Base-by-base conservation (phyloP, 2,113 vertebrate genomes). In the Leptosomus discolor region DNA sequence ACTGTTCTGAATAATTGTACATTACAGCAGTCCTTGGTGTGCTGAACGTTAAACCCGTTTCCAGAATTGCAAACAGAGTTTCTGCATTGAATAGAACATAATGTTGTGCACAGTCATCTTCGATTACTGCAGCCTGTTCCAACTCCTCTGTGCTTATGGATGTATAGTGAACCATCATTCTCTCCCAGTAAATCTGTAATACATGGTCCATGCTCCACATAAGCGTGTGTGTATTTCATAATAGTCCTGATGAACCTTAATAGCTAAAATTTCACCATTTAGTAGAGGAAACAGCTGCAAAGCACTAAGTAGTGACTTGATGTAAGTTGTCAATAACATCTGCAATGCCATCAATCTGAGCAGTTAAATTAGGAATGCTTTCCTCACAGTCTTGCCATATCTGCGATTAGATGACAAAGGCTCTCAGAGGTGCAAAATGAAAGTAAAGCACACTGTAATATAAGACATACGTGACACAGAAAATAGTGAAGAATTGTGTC, bases 41-140 rank as follows among this genome's bases (percentile, higher is more conserved):
- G 23, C 50, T 50, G 22, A 48, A 69, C 50, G 6, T 68, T 46
- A 86, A 76, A 46, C 16, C 22, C 60, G 1, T 77, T 74, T 85
- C 58, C 51, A 77, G n/a, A 78, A n/a, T 6, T 71, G 23, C 27
- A 74, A 54, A 63, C 51, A 79, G 22, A 41, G 18, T 36, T 74
- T 74, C 43, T 24, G 41, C 7, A 34, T 2, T 12, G 17, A 67
- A 26, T n/a, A 63, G 20, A 76, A 37, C 17, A 75, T 54, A 48
- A 74, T 12, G 14, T n/a, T 41, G 9, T 32, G 9, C 22, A 54
- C 0, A 0, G 8, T 36, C 37, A 21, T 48, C 60, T 82, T 88
- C 2, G 5, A 27, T 41, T 37, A 12, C 26, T 24, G n/a, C 30
- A 91, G 15, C 7, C 21, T 77, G 11, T 65, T 76, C 34, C 27